These are phyloP conservation scores for Cheilosia urbana DNA, from an alignment of 2,888 invertebrate species.

Conservation along the genomic window DNA sequence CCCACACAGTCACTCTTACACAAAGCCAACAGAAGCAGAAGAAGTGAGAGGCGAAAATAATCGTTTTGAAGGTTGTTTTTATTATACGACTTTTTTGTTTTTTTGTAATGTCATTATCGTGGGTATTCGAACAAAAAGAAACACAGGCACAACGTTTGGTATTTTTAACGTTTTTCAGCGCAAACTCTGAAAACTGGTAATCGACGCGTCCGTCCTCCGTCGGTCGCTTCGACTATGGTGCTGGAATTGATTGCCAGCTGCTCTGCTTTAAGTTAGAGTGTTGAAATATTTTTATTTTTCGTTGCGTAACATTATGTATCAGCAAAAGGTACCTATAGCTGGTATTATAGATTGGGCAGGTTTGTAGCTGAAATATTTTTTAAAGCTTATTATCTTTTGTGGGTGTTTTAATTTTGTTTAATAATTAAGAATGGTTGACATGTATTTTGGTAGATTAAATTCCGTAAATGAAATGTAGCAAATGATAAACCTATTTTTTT, in stretches of 20 bases:
- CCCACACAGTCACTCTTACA: constrained; percentile 4
- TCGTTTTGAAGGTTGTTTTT: constrained; percentile 58
- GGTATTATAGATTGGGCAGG: not conserved
- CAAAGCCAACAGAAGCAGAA: constrained; percentile 25
- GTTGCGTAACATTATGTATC: constrained; percentile 7
- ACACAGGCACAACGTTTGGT: constrained; percentile 33
- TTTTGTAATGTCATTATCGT: constrained; percentile 60
- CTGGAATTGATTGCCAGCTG: constrained; percentile 42
- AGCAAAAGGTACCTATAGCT: not conserved
- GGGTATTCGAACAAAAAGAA: constrained; percentile 62
- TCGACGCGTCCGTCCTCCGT: constrained; percentile 16
- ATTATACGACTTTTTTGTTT: constrained; percentile 29
- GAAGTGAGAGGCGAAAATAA: constrained; percentile 67
- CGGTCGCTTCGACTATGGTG: constrained; percentile 14
- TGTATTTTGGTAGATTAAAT: not conserved
- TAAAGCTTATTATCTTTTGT: constrained; percentile 51
- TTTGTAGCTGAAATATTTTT: not conserved
- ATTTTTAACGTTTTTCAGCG: constrained; percentile 68
- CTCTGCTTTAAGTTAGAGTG: constrained; percentile 41
- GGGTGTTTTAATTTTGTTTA: constrained; percentile 25
- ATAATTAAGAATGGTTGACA: constrained; percentile 23
- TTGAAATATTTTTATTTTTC: constrained; percentile 46
- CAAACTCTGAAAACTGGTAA: constrained; percentile 71
- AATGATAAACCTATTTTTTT: no score
- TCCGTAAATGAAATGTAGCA: not conserved